Evolutionary conservation across 1,140 invertebrate species (phyloP).

Genomic region (Drosophila pallidifrons): DNA sequence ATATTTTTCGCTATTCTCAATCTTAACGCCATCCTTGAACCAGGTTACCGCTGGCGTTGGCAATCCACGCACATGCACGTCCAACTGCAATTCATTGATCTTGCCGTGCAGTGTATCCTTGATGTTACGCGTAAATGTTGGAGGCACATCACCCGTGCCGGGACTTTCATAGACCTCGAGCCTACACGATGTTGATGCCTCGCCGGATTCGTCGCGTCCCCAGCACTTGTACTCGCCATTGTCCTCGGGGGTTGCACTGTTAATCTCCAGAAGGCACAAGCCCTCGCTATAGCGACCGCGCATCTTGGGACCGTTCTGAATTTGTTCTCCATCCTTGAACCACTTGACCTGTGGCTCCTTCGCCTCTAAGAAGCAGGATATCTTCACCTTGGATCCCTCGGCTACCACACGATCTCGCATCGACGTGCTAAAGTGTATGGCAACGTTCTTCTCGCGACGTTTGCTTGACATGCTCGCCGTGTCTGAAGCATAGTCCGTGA

Average conservation of each 20-base stretch:
- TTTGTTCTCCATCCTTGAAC: constrained; percentile 89
- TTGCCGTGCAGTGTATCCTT: constrained; percentile 88
- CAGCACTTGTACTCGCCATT: constrained; percentile 88
- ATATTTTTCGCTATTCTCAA: constrained; percentile 86
- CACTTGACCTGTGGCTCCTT: constrained; percentile 90
- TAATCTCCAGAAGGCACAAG: constrained; percentile 88
- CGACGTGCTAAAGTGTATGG: constrained; percentile 79
- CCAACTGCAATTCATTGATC: constrained; percentile 91
- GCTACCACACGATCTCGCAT: constrained; percentile 91
- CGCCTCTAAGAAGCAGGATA: constrained; percentile 94
- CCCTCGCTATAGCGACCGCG: constrained; percentile 88
- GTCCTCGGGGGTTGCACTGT: constrained; percentile 86
- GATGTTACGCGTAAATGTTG: constrained; percentile 84
- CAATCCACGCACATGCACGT: constrained; percentile 90
- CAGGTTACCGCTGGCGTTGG: constrained; percentile 90
- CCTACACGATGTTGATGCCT: constrained; percentile 71
- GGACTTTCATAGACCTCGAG: constrained; percentile 78
- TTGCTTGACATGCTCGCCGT: constrained; percentile 76
- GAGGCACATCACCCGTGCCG: constrained; percentile 79
- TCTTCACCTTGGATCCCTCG: constrained; percentile 90
- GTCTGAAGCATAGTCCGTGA: constrained; percentile 73
- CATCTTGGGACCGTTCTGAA: constrained; percentile 85
- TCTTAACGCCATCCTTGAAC: constrained; percentile 90
- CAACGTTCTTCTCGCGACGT: constrained; percentile 79
- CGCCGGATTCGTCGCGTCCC: constrained; percentile 86